These are phyloP conservation scores for Dipodomys merriami DNA, from an alignment of 2,113 vertebrate species.

Conservation along the genomic window DNA sequence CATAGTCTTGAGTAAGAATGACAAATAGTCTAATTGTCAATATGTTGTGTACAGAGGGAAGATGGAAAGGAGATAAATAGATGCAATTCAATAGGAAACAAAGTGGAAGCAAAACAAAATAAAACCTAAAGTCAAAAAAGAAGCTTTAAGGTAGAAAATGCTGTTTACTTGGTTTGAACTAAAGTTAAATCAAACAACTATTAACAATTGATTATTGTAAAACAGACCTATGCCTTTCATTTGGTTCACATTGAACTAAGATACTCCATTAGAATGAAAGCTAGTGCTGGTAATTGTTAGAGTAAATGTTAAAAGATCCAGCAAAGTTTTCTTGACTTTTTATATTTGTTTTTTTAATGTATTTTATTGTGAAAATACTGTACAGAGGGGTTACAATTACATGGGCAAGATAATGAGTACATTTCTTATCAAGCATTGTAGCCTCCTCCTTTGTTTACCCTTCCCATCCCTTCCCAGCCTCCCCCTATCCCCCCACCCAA, in stretches of 20 bases:
- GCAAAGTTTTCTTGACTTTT: neutral
- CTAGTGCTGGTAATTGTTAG: neutral
- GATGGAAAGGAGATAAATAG: slow-evolving; percentile 24
- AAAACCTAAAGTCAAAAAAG: slow-evolving; percentile 41
- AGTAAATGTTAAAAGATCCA: neutral
- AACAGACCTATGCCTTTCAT: slow-evolving; percentile 42
- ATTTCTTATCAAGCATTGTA: no score
- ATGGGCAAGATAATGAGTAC: no score
- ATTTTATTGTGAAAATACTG: no score
- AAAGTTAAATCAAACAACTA: slow-evolving; percentile 55
- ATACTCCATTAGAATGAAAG: neutral
- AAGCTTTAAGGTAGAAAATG: neutral
- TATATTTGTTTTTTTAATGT: neutral
- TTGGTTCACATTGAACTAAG: slow-evolving; percentile 19
- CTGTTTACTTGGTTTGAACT: neutral
- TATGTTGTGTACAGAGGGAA: neutral
- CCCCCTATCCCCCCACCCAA: no score
- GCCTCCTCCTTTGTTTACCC: no score
- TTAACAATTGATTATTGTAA: slow-evolving; percentile 72
- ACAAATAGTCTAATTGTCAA: slow-evolving; percentile 44
- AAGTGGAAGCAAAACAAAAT: slow-evolving; percentile 42
- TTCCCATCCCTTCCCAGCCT: no score
- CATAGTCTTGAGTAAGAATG: slow-evolving; percentile 53
- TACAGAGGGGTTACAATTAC: no score
- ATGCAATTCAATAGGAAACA: slow-evolving; percentile 43